These are phyloP conservation scores for Linyphia triangularis DNA, from an alignment of 2,888 invertebrate genomes.

Conservation along the genomic window DNA sequence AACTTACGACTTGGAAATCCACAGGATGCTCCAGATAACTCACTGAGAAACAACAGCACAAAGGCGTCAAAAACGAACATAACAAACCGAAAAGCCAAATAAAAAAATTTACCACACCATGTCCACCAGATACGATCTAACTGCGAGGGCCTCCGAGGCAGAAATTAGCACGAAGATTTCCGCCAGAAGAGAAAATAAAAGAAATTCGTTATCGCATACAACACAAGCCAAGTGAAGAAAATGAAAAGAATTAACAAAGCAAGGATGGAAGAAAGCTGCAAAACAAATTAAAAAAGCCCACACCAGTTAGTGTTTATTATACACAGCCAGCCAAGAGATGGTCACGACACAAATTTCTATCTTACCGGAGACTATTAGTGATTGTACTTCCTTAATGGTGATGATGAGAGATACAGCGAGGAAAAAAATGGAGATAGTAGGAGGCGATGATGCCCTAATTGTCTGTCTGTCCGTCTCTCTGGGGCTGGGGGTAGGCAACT, in stretches of 20 bases:
- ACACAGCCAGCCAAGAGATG: background rate
- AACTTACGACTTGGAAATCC: no score
- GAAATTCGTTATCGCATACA: slow-evolving; percentile 39
- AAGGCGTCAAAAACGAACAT: background rate
- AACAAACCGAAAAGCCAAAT: background rate
- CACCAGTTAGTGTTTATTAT: slow-evolving; percentile 61
- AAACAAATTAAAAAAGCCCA: slow-evolving; percentile 39
- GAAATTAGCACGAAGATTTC: slow-evolving; percentile 45
- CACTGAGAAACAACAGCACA: no score
- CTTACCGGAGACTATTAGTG: slow-evolving; percentile 47
- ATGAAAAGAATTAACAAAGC: slow-evolving; percentile 67
- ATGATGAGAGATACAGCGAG: slow-evolving; percentile 52
- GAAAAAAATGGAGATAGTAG: slow-evolving; percentile 62
- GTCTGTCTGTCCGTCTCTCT: slow-evolving; percentile 58
- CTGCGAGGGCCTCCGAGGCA: slow-evolving; percentile 27
- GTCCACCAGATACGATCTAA: slow-evolving; percentile 23
- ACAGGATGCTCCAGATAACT: no score
- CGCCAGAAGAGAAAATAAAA: slow-evolving; percentile 23
- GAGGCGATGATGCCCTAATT: slow-evolving; percentile 74
- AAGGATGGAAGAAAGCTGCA: background rate
- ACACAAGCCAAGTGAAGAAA: slow-evolving; percentile 26
- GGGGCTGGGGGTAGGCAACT: slow-evolving; percentile 37
- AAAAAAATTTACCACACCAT: slow-evolving; percentile 10
- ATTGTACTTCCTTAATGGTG: slow-evolving; percentile 68
- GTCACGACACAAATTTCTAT: slow-evolving; percentile 66